Percentiles rank a stretch among this genome's conserved stretches.
Conservation (phyloP, 2,797 vertebrate species). For the Naso thynnoides region DNA sequence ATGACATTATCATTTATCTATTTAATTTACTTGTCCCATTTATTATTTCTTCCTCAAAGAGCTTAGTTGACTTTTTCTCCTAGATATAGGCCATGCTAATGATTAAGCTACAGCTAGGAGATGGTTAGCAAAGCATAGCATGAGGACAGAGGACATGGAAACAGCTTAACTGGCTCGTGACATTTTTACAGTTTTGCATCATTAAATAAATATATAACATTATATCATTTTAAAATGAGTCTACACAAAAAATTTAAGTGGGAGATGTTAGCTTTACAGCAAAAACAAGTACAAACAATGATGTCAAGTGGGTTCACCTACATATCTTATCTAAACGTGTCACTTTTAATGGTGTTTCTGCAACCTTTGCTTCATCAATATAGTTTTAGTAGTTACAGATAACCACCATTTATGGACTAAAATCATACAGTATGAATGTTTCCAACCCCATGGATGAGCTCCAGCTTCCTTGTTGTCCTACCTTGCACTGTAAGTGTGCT, state of each 20-base stretch:
- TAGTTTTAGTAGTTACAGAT: too few relatives aligned
- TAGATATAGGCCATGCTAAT: too few relatives aligned
- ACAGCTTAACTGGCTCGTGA: background rate
- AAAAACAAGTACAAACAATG: background rate
- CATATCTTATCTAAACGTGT: background rate
- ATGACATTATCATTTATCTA: too few relatives aligned
- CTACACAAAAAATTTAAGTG: background rate
- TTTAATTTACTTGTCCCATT: too few relatives aligned
- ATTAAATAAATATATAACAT: too few relatives aligned
- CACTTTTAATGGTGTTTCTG: background rate
- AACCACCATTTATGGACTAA: background rate
- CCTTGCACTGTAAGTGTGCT: constrained; percentile 8
- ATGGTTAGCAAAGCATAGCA: background rate
- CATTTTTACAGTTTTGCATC: background rate
- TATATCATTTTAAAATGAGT: background rate
- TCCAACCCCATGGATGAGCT: constrained; percentile 2
- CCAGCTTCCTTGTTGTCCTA: constrained; percentile 36
- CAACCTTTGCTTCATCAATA: background rate
- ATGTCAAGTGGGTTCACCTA: background rate
- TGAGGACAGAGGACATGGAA: background rate
- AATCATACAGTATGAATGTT: background rate
- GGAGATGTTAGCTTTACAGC: background rate
- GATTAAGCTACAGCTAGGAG: too few relatives aligned
- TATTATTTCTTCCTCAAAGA: too few relatives aligned
- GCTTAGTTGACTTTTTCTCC: too few relatives aligned